phyloP scores from a whole-genome alignment of 2,888 invertebrate species.

The Cryptops parisi region DNA sequence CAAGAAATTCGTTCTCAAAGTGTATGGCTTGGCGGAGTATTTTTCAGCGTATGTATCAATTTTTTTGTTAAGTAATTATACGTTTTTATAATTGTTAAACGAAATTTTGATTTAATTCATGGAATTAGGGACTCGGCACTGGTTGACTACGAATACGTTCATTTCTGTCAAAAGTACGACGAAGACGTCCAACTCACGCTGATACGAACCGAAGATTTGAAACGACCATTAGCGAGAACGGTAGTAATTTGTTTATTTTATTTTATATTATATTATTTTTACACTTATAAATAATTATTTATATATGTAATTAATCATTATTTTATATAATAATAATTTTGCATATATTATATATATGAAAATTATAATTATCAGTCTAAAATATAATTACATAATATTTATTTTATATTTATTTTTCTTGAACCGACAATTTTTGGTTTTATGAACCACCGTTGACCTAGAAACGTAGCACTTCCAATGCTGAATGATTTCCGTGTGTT shows the following conservation, averaged over 20 bases:
- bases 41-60: conserved; percentile 50
- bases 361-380: too few species aligned
- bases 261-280: not conserved
- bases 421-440: too few species aligned
- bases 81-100: too few species aligned
- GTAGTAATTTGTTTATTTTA: conserved; percentile 31
- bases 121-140: conserved; percentile 49
- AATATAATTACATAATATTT: too few species aligned
- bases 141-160: conserved; percentile 82
- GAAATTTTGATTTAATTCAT: not conserved
- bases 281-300: not conserved
- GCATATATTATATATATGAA: too few species aligned
- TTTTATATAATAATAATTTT: too few species aligned
- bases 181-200: conserved; percentile 63
- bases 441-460: too few species aligned
- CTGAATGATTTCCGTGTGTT: too few species aligned
- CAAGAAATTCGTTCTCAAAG: conserved; percentile 53
- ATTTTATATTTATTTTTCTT: too few species aligned
- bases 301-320: not conserved
- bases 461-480: too few species aligned
- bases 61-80: too few species aligned
- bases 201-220: conserved; percentile 44
- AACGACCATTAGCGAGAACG: conserved; percentile 57
- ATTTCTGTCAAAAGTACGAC: conserved; percentile 82
- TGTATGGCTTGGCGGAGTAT: conserved; percentile 80